These are phyloP conservation scores for Pseudorhombus dupliciocellatus DNA, from an alignment of 2,113 vertebrate species.

Conservation along the genomic window DNA sequence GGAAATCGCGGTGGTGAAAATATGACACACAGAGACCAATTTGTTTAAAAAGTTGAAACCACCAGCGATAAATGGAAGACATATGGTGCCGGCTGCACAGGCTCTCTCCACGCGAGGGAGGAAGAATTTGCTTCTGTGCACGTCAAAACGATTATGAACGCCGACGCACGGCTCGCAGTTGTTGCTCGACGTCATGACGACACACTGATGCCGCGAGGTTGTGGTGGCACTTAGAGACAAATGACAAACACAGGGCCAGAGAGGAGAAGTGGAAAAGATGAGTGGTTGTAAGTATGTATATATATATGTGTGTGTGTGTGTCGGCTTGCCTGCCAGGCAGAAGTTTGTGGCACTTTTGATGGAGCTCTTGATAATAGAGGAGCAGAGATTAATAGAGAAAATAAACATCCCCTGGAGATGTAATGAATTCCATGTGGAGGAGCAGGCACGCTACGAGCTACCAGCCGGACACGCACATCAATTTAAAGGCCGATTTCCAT, in stretches of 20 bases:
- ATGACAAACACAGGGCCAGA: background rate
- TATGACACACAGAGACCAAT: conserved; percentile 52
- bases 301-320: conserved; percentile 25
- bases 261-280: conserved; percentile 16
- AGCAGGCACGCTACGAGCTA: conserved; percentile 49
- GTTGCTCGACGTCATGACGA: conserved; percentile 34
- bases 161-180: conserved; percentile 50
- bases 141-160: conserved; percentile 52
- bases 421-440: conserved; percentile 79
- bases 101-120: conserved; percentile 58
- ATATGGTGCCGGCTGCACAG: conserved; percentile 41
- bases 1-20: conserved; percentile 33
- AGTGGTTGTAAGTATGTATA: conserved; percentile 5
- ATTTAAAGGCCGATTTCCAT: conserved; percentile 16
- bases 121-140: conserved; percentile 62
- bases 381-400: conserved; percentile 78
- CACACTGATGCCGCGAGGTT: conserved; percentile 1
- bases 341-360: conserved; percentile 75
- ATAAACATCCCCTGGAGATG: conserved; percentile 72
- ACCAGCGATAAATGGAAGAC: conserved; percentile 61
- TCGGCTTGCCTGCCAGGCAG: conserved; percentile 48
- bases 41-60: conserved; percentile 69
- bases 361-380: conserved; percentile 73
- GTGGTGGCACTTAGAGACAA: conserved; percentile 2
- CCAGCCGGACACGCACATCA: conserved; percentile 11